Evolutionary conservation across 1,140 invertebrate genomes (phyloP), one percentile per base, ranked within the genome.

Genomic region (Rhagoletis zephyria): DNA sequence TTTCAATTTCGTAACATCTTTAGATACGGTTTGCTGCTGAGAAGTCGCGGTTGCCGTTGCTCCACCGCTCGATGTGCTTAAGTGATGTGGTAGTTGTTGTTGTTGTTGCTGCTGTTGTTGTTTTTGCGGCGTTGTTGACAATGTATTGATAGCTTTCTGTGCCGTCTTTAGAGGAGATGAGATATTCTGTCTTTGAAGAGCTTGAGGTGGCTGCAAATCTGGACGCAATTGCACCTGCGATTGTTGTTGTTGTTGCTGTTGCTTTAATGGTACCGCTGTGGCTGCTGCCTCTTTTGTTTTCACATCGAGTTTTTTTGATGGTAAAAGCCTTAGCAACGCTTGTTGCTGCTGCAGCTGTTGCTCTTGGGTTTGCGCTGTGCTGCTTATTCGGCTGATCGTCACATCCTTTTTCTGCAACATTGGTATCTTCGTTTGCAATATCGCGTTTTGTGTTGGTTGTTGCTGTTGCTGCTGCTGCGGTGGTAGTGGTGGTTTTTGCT

Each of bases 321-420:
- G 74, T n/a, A 87, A 77, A 81, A 85, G 51, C 40, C 65, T 48
- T 14, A 89, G 86, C 60, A 89, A 87, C 2, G 45, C 48, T 87
- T 88, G 88, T 48, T 86, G 86, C 7, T 88, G 89, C 30, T 45
- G n/a, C 30, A 86, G 88, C 14, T 40, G 88, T 42, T 19, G 88
- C 45, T 86, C 45, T 56, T 85, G 48, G n/a, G 88, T 77, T 64
- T 74, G 30, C 70, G 85, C 85, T 9, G 30, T 63, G 16, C 81
- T 87, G 56, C 89, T 87, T 81, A 90, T 89, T 48, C 91, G 88
- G 88, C 92, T 92, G 64, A 93, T 92, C 16, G 91, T 92, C 56
- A 92, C 90, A 88, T 92, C 92, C 63, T 91, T 90, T 59, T 92
- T 92, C 51, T 91, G 91, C 1, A 91, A 65, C 59, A 91, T 51